These are phyloP conservation scores for Crambe crambe DNA, from an alignment of 37 sponge, comb jelly and placozoan genomes.

Conservation along the genomic window DNA sequence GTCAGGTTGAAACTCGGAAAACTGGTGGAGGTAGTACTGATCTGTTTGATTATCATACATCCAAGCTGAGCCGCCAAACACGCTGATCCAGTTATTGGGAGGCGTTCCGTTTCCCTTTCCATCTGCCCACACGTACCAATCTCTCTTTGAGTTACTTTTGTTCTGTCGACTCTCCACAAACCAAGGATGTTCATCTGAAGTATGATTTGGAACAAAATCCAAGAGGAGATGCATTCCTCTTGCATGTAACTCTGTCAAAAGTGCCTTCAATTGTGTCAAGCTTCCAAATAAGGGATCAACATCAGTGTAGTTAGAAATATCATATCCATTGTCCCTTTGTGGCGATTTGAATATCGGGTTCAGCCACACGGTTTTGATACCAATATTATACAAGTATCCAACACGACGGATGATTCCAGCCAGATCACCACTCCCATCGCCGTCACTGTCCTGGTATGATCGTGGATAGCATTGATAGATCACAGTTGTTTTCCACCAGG, in stretches of 20 bases:
- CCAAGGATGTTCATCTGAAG: slow-evolving; percentile 86
- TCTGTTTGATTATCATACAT: slow-evolving; percentile 48
- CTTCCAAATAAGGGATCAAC: slow-evolving; percentile 70
- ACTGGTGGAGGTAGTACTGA: slow-evolving; percentile 90
- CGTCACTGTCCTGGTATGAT: slow-evolving; percentile 81
- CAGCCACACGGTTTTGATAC: slow-evolving; percentile 73
- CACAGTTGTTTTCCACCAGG: slow-evolving; percentile 80
- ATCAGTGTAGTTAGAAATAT: slow-evolving; percentile 71
- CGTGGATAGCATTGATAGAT: slow-evolving; percentile 89
- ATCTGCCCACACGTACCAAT: slow-evolving; percentile 89
- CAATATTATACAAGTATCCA: slow-evolving; percentile 61
- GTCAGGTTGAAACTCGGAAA: slow-evolving; percentile 81
- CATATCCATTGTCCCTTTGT: slow-evolving; percentile 78
- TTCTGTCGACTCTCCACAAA: slow-evolving; percentile 71
- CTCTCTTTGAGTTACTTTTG: slow-evolving; percentile 53
- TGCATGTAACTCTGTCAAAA: slow-evolving; percentile 53
- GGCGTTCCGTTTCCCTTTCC: slow-evolving; percentile 45
- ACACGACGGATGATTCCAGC: slow-evolving; percentile 60
- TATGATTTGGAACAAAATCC: slow-evolving; percentile 93
- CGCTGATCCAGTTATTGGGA: slow-evolving; percentile 86
- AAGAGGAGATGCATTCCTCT: slow-evolving; percentile 65
- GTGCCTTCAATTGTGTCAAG: slow-evolving; percentile 53
- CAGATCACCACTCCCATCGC: slow-evolving; percentile 80
- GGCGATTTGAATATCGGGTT: slow-evolving; percentile 85
- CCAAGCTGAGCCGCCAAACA: slow-evolving; percentile 89